Conservation (phyloP, 1,140 invertebrate genomes). For the Eulimnadia texana region DNA sequence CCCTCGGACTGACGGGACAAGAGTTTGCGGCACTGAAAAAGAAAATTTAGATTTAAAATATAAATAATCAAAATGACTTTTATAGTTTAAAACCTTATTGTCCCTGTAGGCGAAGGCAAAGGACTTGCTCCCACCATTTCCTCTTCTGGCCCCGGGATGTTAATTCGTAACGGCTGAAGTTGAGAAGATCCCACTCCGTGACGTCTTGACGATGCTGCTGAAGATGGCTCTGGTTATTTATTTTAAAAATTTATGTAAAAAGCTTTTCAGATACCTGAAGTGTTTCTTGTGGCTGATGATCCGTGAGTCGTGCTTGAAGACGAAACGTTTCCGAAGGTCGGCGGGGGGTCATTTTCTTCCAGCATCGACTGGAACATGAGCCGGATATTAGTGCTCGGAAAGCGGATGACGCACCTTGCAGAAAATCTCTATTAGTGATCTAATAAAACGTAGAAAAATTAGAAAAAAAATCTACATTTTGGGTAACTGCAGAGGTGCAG, state of each 20-base stretch:
- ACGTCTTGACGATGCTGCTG: slow-evolving; percentile 4
- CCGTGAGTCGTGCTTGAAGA: background rate
- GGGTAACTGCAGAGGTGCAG: slow-evolving; percentile 74
- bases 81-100: slow-evolving; percentile 32
- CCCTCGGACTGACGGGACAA: slow-evolving; percentile 86
- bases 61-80: background rate
- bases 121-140: slow-evolving; percentile 56
- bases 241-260: too few species aligned
- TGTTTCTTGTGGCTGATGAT: background rate
- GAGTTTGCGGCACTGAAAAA: slow-evolving; percentile 64
- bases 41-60: background rate
- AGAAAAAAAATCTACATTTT: slow-evolving; percentile 57
- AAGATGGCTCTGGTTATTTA: slow-evolving; percentile 17
- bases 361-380: slow-evolving; percentile 85
- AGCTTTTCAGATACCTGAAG: background rate
- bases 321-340: slow-evolving; percentile 9
- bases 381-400: slow-evolving; percentile 92
- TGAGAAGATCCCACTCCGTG: slow-evolving; percentile 15
- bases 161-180: slow-evolving; percentile 51
- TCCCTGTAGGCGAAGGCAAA: slow-evolving; percentile 82
- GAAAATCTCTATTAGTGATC: slow-evolving; percentile 16
- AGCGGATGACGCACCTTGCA: slow-evolving; percentile 77
- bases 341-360: slow-evolving; percentile 37
- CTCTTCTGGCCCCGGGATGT: slow-evolving; percentile 60
- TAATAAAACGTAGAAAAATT: background rate